These are phyloP conservation scores for Alcis repandata DNA, from an alignment of 2,888 invertebrate species.

Conservation along the genomic window DNA sequence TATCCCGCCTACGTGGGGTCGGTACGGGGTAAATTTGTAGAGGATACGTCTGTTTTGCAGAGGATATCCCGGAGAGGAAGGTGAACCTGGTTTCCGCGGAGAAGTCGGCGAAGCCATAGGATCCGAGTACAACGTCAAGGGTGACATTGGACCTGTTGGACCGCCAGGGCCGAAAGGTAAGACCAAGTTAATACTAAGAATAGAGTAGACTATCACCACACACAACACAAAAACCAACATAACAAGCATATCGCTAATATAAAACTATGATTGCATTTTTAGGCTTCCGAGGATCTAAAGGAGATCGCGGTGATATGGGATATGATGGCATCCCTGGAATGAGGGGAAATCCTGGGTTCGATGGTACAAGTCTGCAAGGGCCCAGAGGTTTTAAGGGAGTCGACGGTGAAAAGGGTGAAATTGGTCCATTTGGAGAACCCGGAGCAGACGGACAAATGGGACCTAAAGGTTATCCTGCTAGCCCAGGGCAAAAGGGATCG, in stretches of 20 bases:
- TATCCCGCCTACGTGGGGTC: no score
- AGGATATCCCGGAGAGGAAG: conserved; percentile 77
- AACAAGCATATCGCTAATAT: neutral
- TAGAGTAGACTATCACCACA: neutral
- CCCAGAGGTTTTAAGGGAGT: conserved; percentile 88
- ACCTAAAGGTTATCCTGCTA: conserved; percentile 88
- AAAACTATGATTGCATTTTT: conserved; percentile 31
- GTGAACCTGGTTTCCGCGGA: conserved; percentile 75
- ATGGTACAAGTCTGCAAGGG: conserved; percentile 72
- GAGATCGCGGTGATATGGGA: conserved; percentile 70
- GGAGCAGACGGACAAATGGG: conserved; percentile 85
- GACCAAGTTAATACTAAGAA: neutral
- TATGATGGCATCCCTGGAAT: conserved; percentile 69
- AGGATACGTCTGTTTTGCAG: conserved; percentile 51
- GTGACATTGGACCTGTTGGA: conserved; percentile 87
- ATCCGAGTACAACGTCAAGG: conserved; percentile 71
- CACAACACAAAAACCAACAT: neutral
- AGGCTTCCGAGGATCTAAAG: conserved; percentile 64
- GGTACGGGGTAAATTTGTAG: neutral
- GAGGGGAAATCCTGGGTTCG: conserved; percentile 70
- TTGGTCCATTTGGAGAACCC: conserved; percentile 87
- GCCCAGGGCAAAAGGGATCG: conserved; percentile 83
- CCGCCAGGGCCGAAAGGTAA: conserved; percentile 65
- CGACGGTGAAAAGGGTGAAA: conserved; percentile 88
- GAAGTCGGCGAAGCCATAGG: conserved; percentile 70